Conservation (phyloP, 2,113 vertebrate genomes). For the Otocyon megalotis region DNA sequence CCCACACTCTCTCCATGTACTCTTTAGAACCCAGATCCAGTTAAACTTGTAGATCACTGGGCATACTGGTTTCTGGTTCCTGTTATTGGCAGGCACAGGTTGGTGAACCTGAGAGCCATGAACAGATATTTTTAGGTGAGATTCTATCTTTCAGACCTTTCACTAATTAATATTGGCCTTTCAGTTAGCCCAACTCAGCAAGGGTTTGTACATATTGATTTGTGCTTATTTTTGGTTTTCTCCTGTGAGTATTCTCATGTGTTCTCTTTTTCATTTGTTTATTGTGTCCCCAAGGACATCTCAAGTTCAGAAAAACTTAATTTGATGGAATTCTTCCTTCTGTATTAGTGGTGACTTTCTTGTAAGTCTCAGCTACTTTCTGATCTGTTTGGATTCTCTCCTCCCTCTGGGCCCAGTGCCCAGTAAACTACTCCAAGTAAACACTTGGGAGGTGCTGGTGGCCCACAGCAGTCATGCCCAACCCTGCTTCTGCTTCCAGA, state of each 20-base stretch:
- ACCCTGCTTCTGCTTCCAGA: fast-evolving
- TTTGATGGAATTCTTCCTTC: not conserved
- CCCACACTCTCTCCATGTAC: not conserved
- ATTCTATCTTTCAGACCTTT: not conserved
- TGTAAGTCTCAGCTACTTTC: not conserved
- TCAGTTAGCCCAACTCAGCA: not conserved
- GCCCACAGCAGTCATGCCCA: fast-evolving
- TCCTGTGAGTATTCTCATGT: not conserved
- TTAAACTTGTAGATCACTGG: fast-evolving
- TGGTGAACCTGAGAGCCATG: not conserved
- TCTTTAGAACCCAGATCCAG: not conserved
- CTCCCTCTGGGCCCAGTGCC: not conserved
- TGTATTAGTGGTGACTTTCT: not conserved
- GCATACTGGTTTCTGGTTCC: not conserved
- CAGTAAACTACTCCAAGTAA: too few species aligned
- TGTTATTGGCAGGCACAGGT: not conserved
- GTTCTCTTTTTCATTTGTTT: not conserved
- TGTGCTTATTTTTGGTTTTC: not conserved
- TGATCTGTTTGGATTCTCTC: not conserved
- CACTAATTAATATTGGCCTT: not conserved
- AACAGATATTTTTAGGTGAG: not conserved
- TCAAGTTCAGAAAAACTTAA: not conserved
- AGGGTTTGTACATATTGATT: not conserved
- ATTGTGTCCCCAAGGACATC: not conserved
- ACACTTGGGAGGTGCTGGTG: not conserved